These are phyloP conservation scores for Thermophis baileyi DNA, from an alignment of 2,113 vertebrate genomes.

Conservation along the genomic window DNA sequence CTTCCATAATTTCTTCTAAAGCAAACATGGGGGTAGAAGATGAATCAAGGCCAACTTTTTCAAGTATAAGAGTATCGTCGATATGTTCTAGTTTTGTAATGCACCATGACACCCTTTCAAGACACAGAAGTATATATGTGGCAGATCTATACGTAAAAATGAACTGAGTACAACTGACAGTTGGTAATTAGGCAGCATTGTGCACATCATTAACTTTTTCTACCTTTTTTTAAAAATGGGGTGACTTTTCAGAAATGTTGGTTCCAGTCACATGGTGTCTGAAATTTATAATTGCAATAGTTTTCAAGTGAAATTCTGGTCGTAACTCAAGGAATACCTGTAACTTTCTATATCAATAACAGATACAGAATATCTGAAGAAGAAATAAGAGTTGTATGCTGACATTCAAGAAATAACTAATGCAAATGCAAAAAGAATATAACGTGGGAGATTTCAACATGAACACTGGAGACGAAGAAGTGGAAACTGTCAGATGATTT, in stretches of 20 bases:
- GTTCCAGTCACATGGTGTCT: not conserved
- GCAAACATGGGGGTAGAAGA: not conserved
- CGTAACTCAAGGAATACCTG: not conserved
- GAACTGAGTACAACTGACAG: not conserved
- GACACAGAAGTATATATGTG: not conserved
- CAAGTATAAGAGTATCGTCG: not conserved
- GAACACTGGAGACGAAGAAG: not conserved
- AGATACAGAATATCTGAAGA: not conserved
- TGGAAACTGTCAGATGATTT: not conserved
- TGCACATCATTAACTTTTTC: not conserved
- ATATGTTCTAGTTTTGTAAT: not conserved
- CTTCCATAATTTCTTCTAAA: constrained; percentile 82
- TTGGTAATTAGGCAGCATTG: not conserved
- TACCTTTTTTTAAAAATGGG: not conserved
- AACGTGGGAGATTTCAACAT: not conserved
- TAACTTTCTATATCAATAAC: not conserved
- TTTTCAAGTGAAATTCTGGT: not conserved
- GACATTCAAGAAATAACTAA: not conserved
- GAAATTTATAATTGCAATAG: not conserved
- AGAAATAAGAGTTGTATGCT: not conserved
- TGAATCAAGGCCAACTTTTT: not conserved
- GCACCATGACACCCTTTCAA: not conserved
- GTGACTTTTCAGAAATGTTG: not conserved
- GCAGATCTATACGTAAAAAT: not conserved
- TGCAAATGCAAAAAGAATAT: not conserved